Base-by-base conservation (phyloP, 2,797 vertebrate species). In the Otolemur crassicaudatus region DNA sequence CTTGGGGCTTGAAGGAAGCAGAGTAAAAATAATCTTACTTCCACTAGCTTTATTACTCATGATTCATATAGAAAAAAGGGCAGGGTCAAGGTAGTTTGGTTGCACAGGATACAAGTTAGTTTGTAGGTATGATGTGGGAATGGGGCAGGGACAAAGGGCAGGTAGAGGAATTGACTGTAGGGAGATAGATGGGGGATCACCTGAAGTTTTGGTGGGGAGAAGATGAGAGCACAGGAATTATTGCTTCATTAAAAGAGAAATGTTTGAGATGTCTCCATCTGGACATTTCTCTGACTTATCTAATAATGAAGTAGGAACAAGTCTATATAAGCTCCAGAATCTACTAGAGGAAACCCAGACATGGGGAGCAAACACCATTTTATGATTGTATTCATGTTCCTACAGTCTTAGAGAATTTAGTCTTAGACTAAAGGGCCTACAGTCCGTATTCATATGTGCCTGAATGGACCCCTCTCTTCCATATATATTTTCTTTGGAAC, bases 21-120 rank as follows among this genome's bases (percentile, higher is more conserved):
- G 29, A 77, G 61, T 76, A 8, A 43, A 72, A 56, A 61, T 23
- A 29, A 49, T 49, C 65, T 96, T 53, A 79, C 40, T 86, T 87
- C 75, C 34, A 81, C 27, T 67, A 87, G 56, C 65, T 91, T 93
- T 58, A 29, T 49, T 89, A 84, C 58, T 98, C 76, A 63, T 92
- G 80, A 81, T 76, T 94, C 67, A 94, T 40, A 56, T 7, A 84
- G 87, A 84, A 58, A 80, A 89, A 77, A 43, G 3, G 13, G 40
- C 40, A 12, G 29, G 22, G 49, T 17, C 9, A 27, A 20, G 40
- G n/a, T 58, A 81, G 70, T 90, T 96, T 63, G 53, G 22, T 56
- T 86, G 60, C 67, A 49, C 49, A 58, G 8, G 9, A 43, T 77
- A 46, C 25, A 79, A 84, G 61, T 75, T 88, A 69, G 56, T 79